These are phyloP conservation scores for Periparus ater DNA, from an alignment of 2,797 vertebrate species.

Conservation along the genomic window DNA sequence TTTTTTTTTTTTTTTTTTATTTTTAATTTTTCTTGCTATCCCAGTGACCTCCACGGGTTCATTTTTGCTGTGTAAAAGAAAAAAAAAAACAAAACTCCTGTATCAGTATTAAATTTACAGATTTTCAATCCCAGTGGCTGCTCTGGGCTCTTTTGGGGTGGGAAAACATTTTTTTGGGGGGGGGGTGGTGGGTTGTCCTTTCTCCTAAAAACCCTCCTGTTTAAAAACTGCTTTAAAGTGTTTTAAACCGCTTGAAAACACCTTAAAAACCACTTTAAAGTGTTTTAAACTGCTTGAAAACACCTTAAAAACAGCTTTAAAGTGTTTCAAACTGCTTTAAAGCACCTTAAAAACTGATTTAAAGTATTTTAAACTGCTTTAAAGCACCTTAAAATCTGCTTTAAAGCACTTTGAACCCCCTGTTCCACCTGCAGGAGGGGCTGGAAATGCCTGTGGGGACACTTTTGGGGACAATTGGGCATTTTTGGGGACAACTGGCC, in stretches of 20 bases:
- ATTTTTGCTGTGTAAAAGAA: slow-evolving; percentile 10
- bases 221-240: neutral
- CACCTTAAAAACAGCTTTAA: neutral
- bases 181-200: neutral
- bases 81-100: neutral
- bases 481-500: neutral
- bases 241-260: neutral
- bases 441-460: rapidly evolving
- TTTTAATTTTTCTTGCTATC: neutral
- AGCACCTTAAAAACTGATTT: neutral
- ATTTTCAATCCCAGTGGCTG: neutral
- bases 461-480: neutral
- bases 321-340: rapidly evolving
- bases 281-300: too few species aligned
- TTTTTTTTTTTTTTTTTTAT: neutral
- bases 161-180: neutral
- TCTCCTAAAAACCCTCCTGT: neutral
- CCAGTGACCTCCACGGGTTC: neutral
- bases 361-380: neutral
- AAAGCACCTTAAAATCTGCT: neutral
- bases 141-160: neutral
- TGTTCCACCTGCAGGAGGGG: rapidly evolving
- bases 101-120: slow-evolving; percentile 64
- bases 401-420: neutral
- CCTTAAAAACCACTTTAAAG: neutral